phyloP scores from a whole-genome alignment of 2,797 vertebrate genomes.

The Perodicticus potto region DNA sequence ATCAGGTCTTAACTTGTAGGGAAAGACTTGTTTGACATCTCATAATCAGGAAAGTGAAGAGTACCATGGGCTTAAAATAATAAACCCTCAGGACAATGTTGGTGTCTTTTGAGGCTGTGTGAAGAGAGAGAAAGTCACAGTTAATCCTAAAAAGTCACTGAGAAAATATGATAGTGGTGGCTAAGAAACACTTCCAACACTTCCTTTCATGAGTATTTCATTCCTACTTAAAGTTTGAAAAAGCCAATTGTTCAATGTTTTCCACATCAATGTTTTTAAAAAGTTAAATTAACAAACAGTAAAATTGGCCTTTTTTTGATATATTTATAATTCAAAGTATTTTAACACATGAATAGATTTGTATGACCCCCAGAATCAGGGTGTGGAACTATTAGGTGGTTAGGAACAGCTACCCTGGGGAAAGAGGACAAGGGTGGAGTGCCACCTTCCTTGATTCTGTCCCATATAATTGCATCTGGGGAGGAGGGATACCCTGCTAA shows the following conservation, averaged over 20 bases:
- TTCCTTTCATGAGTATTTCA: conserved; percentile 18
- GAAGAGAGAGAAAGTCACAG: neutral
- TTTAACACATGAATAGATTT: neutral
- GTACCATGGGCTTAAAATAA: neutral
- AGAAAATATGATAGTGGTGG: neutral
- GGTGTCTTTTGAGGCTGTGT: neutral
- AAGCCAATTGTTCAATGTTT: neutral
- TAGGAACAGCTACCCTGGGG: no score
- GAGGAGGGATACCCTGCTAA: no score
- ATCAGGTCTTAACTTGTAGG: neutral
- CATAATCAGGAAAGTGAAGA: conserved; percentile 48
- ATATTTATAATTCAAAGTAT: neutral
- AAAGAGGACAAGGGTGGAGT: no score
- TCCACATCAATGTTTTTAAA: neutral
- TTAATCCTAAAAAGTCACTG: neutral
- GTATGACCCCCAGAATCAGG: neutral
- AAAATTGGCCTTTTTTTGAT: neutral
- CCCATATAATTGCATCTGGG: no score
- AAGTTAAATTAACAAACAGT: neutral
- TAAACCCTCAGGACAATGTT: neutral
- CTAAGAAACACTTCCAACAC: neutral
- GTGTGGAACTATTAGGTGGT: neutral
- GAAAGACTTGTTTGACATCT: conserved; percentile 19
- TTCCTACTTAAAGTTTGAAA: neutral
- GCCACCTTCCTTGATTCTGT: no score